Base-by-base conservation (phyloP, 2,797 vertebrate genomes). In the Hybognathus amarus region DNA sequence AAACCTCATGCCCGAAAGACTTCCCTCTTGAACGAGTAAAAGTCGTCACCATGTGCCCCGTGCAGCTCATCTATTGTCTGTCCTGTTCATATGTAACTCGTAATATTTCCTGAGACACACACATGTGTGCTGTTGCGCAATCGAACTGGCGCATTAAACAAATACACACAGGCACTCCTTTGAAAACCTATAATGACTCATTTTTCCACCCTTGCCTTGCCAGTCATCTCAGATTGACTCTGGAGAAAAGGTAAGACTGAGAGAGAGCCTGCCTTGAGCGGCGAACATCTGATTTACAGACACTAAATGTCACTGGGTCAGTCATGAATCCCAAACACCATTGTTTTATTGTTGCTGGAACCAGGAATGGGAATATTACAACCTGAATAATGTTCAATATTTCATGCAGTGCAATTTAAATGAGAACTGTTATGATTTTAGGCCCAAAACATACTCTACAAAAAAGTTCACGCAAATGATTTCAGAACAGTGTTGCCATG, bases 181-280 rank as follows among this genome's bases (percentile, higher is more conserved):
- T 89, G 85, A 89, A 88, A 78, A 59, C 87, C 50, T 78, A 17
- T 89, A 90, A 92, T 90, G 56, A 83, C 86, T 89, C 27, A 76
- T 91, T 90, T 94, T 90, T 93, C 64, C 88, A 89, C 89, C 88
- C 89, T 90, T 92, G 88, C 91, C 63, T 88, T 90, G 83, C 87
- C 92, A 95, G 93, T 94, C 93, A 92, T 87, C 91, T 94, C 93
- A 93, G 91, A 92, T 91, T 94, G 92, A 92, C 92, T 88, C 79
- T 94, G 89, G 94, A 94, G 88, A 93, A 92, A 88, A 95, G 94
- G 94, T 95, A 93, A 94, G 94, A 87, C 74, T 86, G 88, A 83
- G 88, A 86, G 85, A 79, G 67, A 54, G 50, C 80, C 79, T 17
- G 24, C 61, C 6, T 30, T 63, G 61, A 47, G 15, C 30, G 20